Conservation (phyloP, 1,140 invertebrate genomes). For the Heterodera schachtii region DNA sequence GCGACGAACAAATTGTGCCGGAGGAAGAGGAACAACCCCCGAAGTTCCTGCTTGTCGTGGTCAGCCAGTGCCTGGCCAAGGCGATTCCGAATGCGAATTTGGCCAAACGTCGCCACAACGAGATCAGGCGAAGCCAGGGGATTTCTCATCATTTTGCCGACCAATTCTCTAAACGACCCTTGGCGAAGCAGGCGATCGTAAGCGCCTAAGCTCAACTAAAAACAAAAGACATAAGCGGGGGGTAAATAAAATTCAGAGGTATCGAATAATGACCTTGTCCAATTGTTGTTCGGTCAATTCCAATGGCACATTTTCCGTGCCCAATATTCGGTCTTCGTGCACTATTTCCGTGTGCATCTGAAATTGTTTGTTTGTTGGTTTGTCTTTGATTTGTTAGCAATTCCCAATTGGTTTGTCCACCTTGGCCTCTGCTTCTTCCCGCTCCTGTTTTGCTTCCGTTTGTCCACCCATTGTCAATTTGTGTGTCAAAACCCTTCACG, state of each 20-base stretch:
- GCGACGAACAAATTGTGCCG: conserved; percentile 38
- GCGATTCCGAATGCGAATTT: conserved; percentile 42
- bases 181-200: conserved; percentile 42
- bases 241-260: conserved; percentile 24
- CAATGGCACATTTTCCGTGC: conserved; percentile 14
- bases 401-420: not conserved
- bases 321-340: conserved; percentile 19
- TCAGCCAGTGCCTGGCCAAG: conserved; percentile 36
- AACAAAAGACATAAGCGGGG: conserved; percentile 18
- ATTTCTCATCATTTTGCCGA: conserved; percentile 38
- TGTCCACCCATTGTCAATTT: not conserved
- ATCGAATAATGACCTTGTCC: conserved; percentile 38
- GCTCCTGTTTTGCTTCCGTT: not conserved
- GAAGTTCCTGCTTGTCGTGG: conserved; percentile 26
- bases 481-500: not conserved
- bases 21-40: conserved; percentile 39
- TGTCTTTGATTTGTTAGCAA: not conserved
- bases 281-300: conserved; percentile 36
- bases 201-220: conserved; percentile 45
- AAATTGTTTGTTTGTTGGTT: not conserved
- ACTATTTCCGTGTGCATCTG: conserved; percentile 8
- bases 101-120: conserved; percentile 51
- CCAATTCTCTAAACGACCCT: conserved; percentile 35
- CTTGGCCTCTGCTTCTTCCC: not conserved
- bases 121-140: conserved; percentile 25